phyloP scores from a whole-genome alignment of 2,888 invertebrate species.

The Philhelius pedissequus region DNA sequence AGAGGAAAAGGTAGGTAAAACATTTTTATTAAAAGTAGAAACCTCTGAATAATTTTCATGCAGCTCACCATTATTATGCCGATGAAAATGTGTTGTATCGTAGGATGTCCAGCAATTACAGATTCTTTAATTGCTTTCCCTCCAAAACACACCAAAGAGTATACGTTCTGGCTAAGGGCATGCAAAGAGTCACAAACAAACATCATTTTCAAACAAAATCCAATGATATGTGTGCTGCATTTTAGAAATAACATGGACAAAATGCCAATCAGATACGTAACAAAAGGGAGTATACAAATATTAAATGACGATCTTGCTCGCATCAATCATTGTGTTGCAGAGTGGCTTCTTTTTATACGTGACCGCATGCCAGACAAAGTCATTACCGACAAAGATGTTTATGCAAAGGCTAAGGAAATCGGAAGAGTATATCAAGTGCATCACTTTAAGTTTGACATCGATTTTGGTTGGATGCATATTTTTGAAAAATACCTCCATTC shows the following conservation, averaged over 20 bases:
- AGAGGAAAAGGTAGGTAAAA: background rate
- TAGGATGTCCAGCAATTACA: slow-evolving; percentile 4
- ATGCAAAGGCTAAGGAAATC: slow-evolving; percentile 20
- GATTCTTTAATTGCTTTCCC: background rate
- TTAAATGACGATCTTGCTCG: background rate
- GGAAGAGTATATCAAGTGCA: background rate
- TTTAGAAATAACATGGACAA: background rate
- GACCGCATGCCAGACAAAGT: background rate
- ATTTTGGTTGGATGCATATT: slow-evolving; percentile 18
- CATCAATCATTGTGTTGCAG: slow-evolving; percentile 26
- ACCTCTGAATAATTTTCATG: background rate
- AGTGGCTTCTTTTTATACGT: slow-evolving; percentile 2
- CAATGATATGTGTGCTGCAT: slow-evolving; percentile 11
- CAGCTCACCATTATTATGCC: background rate
- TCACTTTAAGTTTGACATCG: background rate
- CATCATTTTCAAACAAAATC: slow-evolving; percentile 6
- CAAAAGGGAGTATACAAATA: background rate
- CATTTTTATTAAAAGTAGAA: too few species aligned
- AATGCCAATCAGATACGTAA: background rate
- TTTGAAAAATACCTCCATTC: slow-evolving; percentile 8
- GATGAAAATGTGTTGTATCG: slow-evolving; percentile 16
- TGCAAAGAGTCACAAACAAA: slow-evolving; percentile 9
- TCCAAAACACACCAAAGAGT: background rate
- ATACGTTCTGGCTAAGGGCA: background rate
- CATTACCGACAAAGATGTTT: background rate